phyloP scores from a whole-genome alignment of 2,888 invertebrate species.

The Gymnocheta viridis region DNA sequence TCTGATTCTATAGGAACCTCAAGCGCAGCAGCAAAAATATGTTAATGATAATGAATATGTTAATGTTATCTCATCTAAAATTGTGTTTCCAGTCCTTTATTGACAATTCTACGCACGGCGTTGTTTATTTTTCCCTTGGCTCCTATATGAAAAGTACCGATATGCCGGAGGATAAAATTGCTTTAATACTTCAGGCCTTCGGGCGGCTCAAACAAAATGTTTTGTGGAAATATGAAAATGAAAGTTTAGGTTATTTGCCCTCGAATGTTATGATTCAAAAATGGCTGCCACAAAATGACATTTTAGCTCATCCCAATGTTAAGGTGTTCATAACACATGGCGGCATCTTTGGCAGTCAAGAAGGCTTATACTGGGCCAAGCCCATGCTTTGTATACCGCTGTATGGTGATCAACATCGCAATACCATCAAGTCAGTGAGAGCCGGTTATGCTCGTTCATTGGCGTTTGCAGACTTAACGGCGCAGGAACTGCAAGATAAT shows the following conservation, averaged over 20 bases:
- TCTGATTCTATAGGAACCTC: too few species aligned
- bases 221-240: slow-evolving; percentile 84
- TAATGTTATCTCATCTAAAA: too few species aligned
- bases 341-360: slow-evolving; percentile 82
- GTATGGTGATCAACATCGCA: slow-evolving; percentile 82
- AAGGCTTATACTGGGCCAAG: slow-evolving; percentile 81
- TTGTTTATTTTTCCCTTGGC: slow-evolving; percentile 83
- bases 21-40: too few species aligned
- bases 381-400: slow-evolving; percentile 82
- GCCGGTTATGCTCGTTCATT: slow-evolving; percentile 81
- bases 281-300: slow-evolving; percentile 84
- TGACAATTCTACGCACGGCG: slow-evolving; percentile 81
- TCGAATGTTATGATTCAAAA: slow-evolving; percentile 82
- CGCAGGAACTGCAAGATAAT: slow-evolving; percentile 77
- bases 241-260: slow-evolving; percentile 79
- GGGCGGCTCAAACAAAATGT: slow-evolving; percentile 82
- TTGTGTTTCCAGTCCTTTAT: slow-evolving; percentile 76
- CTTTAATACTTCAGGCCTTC: slow-evolving; percentile 81
- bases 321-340: slow-evolving; percentile 83
- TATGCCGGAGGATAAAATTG: slow-evolving; percentile 81
- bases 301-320: slow-evolving; percentile 82
- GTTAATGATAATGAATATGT: too few species aligned
- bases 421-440: slow-evolving; percentile 79
- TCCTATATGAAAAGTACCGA: slow-evolving; percentile 82
- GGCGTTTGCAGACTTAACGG: slow-evolving; percentile 79